phyloP scores from a whole-genome alignment of 2,797 vertebrate genomes.

The Pseudotriccus pelzelni region DNA sequence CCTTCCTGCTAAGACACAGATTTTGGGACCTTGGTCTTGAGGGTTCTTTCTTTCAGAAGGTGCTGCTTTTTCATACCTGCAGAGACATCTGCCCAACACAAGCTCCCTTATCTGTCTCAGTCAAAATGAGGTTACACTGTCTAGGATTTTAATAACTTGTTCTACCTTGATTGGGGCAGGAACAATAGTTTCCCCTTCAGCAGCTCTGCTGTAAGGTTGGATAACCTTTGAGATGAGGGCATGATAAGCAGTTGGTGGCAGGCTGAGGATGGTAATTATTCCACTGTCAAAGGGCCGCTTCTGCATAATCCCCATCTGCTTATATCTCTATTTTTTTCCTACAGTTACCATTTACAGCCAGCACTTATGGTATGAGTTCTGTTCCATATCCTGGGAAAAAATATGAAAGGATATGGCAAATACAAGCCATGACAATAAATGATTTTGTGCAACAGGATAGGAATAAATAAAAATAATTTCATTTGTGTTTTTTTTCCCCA shows the following conservation, averaged over 20 bases:
- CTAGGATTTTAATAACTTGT: not conserved
- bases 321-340: constrained; percentile 49
- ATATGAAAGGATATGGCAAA: not conserved
- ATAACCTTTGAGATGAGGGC: constrained; percentile 26
- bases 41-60: not conserved
- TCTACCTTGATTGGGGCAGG: not conserved
- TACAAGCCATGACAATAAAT: not conserved
- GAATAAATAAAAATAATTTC: not conserved
- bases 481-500: not conserved
- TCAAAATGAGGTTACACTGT: not conserved
- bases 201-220: not conserved
- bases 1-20: not conserved
- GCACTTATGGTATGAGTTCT: constrained; percentile 53
- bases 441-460: not conserved
- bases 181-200: constrained; percentile 8
- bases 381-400: constrained; percentile 24
- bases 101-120: not conserved
- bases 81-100: not conserved
- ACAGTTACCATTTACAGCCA: constrained; percentile 61
- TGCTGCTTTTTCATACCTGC: not conserved
- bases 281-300: constrained; percentile 28
- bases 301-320: constrained; percentile 60
- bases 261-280: constrained; percentile 47
- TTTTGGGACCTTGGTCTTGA: not conserved
- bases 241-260: constrained; percentile 39